Evolutionary conservation across 2,113 vertebrate species (phyloP), one percentile per base, ranked within the genome.

Genomic region (Pterocles orientalis): DNA sequence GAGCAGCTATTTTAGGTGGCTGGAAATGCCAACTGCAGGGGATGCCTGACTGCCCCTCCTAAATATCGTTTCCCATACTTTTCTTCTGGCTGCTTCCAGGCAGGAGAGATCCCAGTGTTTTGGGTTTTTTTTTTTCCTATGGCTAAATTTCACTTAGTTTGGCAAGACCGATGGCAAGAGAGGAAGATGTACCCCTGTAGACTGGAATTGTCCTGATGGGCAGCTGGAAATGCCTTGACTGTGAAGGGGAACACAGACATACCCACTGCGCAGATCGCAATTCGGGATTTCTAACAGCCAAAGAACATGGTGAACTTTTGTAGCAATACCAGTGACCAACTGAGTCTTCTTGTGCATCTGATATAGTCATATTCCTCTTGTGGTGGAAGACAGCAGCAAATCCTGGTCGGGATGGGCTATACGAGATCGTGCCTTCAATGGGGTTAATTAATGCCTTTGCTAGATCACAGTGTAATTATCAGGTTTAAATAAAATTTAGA

Each of bases 401-500:
- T 58, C 36, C 58, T 54, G 47, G 16, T 86, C 47, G 83, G 88
- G 62, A 11, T 54, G 68, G 72, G 47, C 54, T 83, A 28, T 23
- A 36, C 2, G 12, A 29, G 36, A 23, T 57, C 36, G n/a, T 75
- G 82, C 31, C 82, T 91, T 94, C 82, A 82, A 2, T 60, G 41
- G 78, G 70, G 70, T 91, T 87, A 92, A 68, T 95, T 65, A 64
- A 71, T 57, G 48, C 33, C 19, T 66, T 85, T 85, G 45, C 58
- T 65, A 82, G 66, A 87, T 54, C 78, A 61, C n/a, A 21, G 50
- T 54, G 17, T 77, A 87, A 94, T 94, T 94, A 92, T 76, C 81
- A 79, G 66, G 48, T 91, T 91, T 87, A 93, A 97, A 93, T 94
- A 21, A 87, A 79, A 69, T 82, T 34, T 53, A 87, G 65, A 85